These are phyloP conservation scores for Sylvicola cinctus DNA, from an alignment of 2,888 invertebrate species.

Conservation along the genomic window DNA sequence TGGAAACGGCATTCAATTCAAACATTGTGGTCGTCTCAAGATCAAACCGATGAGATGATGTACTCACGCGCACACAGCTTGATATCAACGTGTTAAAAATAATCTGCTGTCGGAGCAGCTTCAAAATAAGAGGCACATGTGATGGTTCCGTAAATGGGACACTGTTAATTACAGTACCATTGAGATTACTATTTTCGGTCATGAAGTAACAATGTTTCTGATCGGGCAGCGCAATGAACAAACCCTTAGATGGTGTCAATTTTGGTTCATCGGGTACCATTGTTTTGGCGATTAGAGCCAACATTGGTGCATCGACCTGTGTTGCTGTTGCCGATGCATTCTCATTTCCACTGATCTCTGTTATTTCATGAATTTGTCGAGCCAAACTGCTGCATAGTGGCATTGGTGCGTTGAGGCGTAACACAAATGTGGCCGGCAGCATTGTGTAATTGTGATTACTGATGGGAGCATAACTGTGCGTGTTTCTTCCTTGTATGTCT, in stretches of 20 bases:
- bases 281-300: conserved; percentile 45
- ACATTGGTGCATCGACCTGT: conserved; percentile 30
- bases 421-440: conserved; percentile 76
- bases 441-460: conserved; percentile 70
- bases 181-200: conserved; percentile 38
- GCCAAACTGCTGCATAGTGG: conserved; percentile 66
- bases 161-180: conserved; percentile 28
- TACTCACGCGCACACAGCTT: conserved; percentile 70
- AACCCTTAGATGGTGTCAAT: conserved; percentile 53
- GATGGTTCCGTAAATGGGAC: conserved; percentile 88
- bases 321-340: background rate
- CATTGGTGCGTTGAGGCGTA: conserved; percentile 59
- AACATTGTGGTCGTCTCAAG: conserved; percentile 46
- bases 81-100: conserved; percentile 75
- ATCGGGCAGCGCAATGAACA: conserved; percentile 79
- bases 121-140: conserved; percentile 74
- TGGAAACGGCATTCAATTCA: conserved; percentile 76
- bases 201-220: conserved; percentile 89
- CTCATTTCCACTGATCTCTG: conserved; percentile 35
- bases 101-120: conserved; percentile 69
- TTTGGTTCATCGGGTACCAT: conserved; percentile 42
- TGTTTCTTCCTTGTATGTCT: conserved; percentile 16
- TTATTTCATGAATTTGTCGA: conserved; percentile 37
- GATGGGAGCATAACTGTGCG: conserved; percentile 61
- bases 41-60: conserved; percentile 51